Base-by-base conservation (phyloP, 2,113 vertebrate species). In the Tinamus guttatus region DNA sequence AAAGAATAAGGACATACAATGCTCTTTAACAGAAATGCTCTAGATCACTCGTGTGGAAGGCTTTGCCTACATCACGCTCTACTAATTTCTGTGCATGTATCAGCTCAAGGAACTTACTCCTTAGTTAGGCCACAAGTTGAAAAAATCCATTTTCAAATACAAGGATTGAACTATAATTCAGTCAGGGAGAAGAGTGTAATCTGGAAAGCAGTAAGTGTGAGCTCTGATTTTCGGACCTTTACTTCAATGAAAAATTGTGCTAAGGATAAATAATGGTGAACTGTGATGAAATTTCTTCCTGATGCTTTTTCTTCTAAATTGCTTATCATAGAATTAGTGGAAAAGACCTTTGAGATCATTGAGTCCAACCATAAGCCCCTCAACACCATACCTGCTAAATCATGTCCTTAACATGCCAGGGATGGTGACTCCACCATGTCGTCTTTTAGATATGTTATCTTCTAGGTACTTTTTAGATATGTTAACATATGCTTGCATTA, bases 71-170 rank as follows among this genome's bases (percentile, higher is more conserved):
- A 94, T 90, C 79, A 94, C 11, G 67, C 91, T 95, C 85, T 95
- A 91, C 93, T 95, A 94, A 97, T 90, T 97, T 94, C 91, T 68
- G 94, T 85, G 79, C 94, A 93, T 3, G 9, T 62, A 77, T 67
- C 59, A n/a, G 54, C 81, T 67, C 0, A 1, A 89, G 85, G 81
- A 87, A 91, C 38, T 87, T 89, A 40, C 30, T 28, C 94, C 14
- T 80, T 63, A 83, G 34, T 40, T 51, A 7, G 36, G 93, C 54
- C 63, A 83, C 19, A 62, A 82, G 45, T 81, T 95, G 75, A 91
- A 94, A 91, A 9, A 85, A 77, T 21, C 24, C 11, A 47, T 63
- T 91, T 85, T 54, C 16, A 21, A 74, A 89, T 15, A 89, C 64
- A 77, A 8, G 5, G n/a, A 60, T 8, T 15, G 32, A 49, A 79